Evolutionary conservation across 1,140 invertebrate genomes (phyloP).

Genomic region (Manduca sexta): DNA sequence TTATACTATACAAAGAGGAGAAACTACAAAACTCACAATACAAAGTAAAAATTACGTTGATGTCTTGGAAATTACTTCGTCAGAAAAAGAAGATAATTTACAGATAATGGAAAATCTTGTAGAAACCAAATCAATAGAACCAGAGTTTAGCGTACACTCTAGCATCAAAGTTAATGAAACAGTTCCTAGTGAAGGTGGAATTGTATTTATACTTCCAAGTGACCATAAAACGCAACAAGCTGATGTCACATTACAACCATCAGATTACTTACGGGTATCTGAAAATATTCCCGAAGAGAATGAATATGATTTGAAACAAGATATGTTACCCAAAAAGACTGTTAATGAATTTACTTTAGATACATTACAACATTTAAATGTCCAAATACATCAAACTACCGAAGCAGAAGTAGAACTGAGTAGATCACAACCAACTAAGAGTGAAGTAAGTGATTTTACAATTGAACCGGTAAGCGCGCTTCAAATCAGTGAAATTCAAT

Average conservation of each 20-base stretch:
- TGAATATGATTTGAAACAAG: slow-evolving; percentile 27
- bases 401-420: slow-evolving; percentile 29
- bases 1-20: slow-evolving; percentile 8
- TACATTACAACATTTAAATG: slow-evolving; percentile 36
- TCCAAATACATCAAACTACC: slow-evolving; percentile 27
- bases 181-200: slow-evolving; percentile 36
- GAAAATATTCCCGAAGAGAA: slow-evolving; percentile 39
- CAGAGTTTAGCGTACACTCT: slow-evolving; percentile 16
- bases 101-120: slow-evolving; percentile 11
- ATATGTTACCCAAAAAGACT: slow-evolving; percentile 14
- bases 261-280: slow-evolving; percentile 26
- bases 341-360: slow-evolving; percentile 25
- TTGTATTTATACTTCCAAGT: slow-evolving; percentile 9
- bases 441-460: slow-evolving; percentile 17
- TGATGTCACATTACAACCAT: slow-evolving; percentile 21
- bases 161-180: slow-evolving; percentile 36
- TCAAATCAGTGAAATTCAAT: slow-evolving; percentile 25
- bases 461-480: slow-evolving; percentile 35
- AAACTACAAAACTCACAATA: slow-evolving; percentile 13
- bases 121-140: slow-evolving; percentile 19
- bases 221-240: slow-evolving; percentile 27
- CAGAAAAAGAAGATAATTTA: slow-evolving; percentile 24
- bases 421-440: slow-evolving; percentile 18
- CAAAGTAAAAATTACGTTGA: slow-evolving; percentile 19
- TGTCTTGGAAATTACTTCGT: slow-evolving; percentile 15